These are phyloP conservation scores for Andrena bucephala DNA, from an alignment of 2,888 invertebrate genomes.

Conservation along the genomic window DNA sequence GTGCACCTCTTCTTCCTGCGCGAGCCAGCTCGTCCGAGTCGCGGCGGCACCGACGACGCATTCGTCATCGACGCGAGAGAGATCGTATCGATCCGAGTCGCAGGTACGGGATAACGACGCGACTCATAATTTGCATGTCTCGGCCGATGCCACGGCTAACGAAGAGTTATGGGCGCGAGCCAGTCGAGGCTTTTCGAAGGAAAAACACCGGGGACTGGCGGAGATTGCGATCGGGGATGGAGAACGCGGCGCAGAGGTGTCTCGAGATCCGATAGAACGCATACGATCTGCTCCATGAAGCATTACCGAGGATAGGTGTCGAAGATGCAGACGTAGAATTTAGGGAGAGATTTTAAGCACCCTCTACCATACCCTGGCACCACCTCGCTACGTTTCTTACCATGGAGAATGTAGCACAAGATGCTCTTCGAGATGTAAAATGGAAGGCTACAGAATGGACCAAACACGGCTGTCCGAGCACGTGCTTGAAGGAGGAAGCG, in stretches of 20 bases:
- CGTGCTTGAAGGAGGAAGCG: conserved; percentile 25
- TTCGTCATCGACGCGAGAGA: conserved; percentile 53
- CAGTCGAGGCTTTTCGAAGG: conserved; percentile 38
- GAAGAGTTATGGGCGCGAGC: conserved; percentile 66
- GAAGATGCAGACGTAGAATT: not conserved
- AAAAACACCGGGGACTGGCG: conserved; percentile 41
- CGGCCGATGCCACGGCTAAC: conserved; percentile 61
- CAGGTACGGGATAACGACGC: conserved; percentile 60
- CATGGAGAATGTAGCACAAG: not conserved
- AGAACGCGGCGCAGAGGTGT: not conserved
- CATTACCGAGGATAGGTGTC: not conserved
- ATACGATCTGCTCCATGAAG: not conserved
- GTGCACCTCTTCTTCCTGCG: conserved; percentile 43
- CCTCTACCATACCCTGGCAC: not conserved
- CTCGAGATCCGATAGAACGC: not conserved
- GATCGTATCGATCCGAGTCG: conserved; percentile 63
- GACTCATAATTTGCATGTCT: conserved; percentile 71
- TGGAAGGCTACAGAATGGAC: not conserved
- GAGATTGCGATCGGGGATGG: conserved; percentile 56
- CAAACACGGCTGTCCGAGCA: not conserved
- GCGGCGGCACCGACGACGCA: conserved; percentile 45
- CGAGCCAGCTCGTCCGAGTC: conserved; percentile 41
- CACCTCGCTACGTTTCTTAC: not conserved
- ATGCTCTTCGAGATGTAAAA: no score
- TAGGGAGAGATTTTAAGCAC: not conserved